Evolutionary conservation across 1,140 invertebrate genomes (phyloP), one percentile per base, ranked within the genome.

Genomic region (Melitaea cinxia): DNA sequence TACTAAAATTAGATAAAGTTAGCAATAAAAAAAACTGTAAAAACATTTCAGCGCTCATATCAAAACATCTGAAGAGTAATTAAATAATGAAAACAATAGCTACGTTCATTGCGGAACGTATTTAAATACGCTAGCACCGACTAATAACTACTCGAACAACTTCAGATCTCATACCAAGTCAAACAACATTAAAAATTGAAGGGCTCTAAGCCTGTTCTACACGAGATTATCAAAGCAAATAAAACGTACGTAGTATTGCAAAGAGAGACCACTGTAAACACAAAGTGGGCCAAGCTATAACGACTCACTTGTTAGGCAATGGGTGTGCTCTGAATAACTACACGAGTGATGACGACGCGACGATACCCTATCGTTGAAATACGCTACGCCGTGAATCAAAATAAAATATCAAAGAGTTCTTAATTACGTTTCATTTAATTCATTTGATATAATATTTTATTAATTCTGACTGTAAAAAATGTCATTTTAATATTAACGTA

Each of bases 241-340:
- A 66, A 35, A 47, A 30, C 35, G 62, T 52, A 28, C 45, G 53
- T 35, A n/a, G n/a, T n/a, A 30, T 71, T 72, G 63, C 63, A 72
- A 65, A 80, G 65, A 54, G 62, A 69, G 66, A 58, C 42, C 72
- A 71, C 63, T 72, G 70, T 75, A 68, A 73, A 75, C 52, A 69
- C 54, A 53, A 82, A 80, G 70, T 80, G 63, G 80, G 75, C 65
- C 82, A 70, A 67, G 76, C 75, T 77, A 81, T 82, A 80, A 82
- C 82, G 73, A 82, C 64, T 77, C 72, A 78, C 78, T 82, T 81
- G 73, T 85, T 85, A 75, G 68, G 78, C 80, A 83, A 85, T 78
- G 68, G 55, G 67, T 79, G 72, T 74, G 80, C 72, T 77, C 77
- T 74, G 73, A 81, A 81, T 81, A 81, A 82, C 75, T 77, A 75